Conservation (phyloP, 2,888 invertebrate genomes). For the Scelioninae gen. 1 region DNA sequence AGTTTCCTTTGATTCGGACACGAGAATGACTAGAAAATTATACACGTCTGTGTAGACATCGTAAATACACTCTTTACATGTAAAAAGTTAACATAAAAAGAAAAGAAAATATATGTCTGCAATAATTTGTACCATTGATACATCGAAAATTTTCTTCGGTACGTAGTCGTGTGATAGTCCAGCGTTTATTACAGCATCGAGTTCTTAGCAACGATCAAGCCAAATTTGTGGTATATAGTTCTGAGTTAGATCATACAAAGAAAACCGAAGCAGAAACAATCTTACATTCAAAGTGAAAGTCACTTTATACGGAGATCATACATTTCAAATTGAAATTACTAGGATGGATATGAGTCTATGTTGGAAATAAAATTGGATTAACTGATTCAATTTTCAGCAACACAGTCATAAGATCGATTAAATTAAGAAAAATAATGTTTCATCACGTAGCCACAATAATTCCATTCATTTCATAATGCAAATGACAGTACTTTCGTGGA, state of each 20-base stretch:
- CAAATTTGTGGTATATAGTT: background rate
- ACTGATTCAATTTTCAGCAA: background rate
- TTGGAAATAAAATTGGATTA: background rate
- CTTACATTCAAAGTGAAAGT: conserved; percentile 3
- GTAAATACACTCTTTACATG: conserved; percentile 70
- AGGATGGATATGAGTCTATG: background rate
- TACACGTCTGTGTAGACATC: conserved; percentile 53
- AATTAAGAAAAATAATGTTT: background rate
- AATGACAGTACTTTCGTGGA: conserved; percentile 43
- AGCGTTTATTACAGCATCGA: conserved; percentile 74
- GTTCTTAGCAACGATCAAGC: conserved; percentile 53
- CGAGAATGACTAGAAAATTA: conserved; percentile 33
- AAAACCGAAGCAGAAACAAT: background rate
- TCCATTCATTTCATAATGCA: conserved; percentile 6
- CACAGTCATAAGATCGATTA: background rate
- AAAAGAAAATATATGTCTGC: conserved; percentile 45
- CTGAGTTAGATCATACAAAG: background rate
- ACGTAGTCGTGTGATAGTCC: conserved; percentile 73
- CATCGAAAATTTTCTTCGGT: conserved; percentile 73
- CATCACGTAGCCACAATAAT: too few species aligned
- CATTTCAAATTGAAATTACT: conserved; percentile 12
- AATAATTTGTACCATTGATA: conserved; percentile 76
- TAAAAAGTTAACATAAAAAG: conserved; percentile 3
- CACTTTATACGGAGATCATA: background rate
- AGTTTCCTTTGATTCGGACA: conserved; percentile 39